Percentiles rank a stretch among this genome's conserved stretches.
Conservation (phyloP, 2,797 vertebrate genomes). For the Monodelphis domestica region DNA sequence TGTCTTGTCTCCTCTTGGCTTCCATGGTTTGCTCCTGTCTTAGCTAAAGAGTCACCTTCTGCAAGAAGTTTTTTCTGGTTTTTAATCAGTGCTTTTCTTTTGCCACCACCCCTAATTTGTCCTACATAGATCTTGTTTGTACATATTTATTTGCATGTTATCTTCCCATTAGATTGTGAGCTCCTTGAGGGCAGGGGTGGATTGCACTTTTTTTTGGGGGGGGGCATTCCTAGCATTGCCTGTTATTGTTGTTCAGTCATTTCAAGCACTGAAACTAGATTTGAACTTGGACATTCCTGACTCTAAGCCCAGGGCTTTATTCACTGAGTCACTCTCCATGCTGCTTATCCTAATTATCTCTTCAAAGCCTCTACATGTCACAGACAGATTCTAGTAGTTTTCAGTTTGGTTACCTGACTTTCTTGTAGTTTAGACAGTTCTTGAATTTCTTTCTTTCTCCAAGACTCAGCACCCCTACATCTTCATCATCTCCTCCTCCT, state of each 20-base stretch:
- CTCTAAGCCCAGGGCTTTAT: not conserved
- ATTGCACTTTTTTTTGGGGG: not conserved
- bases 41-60: not conserved
- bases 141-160: not conserved
- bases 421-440: not conserved
- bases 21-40: not conserved
- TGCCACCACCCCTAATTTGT: not conserved
- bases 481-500: not conserved
- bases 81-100: not conserved
- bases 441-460: not conserved
- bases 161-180: not conserved
- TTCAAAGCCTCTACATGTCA: not conserved
- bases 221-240: not conserved
- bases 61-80: not conserved
- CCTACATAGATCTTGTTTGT: not conserved
- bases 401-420: not conserved
- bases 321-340: not conserved
- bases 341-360: not conserved
- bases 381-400: not conserved
- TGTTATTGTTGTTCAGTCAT: not conserved
- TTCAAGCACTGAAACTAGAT: not conserved
- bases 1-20: not conserved
- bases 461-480: not conserved
- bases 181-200: not conserved
- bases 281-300: not conserved